A percentile compares a stretch with the other conserved stretches of the same genome.
phyloP scores from a whole-genome alignment of 2,888 invertebrate genomes.

The Myathropa florea region DNA sequence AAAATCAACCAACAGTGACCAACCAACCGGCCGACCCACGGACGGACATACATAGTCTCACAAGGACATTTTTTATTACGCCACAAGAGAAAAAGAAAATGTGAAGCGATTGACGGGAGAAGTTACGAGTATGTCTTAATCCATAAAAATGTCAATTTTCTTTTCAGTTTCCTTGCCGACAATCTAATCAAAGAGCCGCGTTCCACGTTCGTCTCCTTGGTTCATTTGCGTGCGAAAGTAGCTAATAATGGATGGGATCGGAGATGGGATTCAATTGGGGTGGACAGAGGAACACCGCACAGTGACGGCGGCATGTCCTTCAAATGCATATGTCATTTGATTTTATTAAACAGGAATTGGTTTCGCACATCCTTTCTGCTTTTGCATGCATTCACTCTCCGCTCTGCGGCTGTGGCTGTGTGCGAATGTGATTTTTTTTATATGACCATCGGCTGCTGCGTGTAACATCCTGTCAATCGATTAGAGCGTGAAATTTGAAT shows the following conservation, averaged over 20 bases:
- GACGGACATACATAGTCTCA: too few relatives aligned
- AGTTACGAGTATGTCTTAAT: background rate
- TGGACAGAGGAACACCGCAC: background rate
- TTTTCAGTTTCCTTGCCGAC: background rate
- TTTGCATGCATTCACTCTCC: background rate
- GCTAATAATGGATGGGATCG: background rate
- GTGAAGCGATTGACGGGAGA: background rate
- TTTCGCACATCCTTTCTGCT: conserved; percentile 2
- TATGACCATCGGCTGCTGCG: background rate
- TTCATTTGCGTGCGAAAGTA: background rate
- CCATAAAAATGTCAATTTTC: background rate
- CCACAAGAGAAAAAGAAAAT: background rate
- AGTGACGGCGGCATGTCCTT: background rate
- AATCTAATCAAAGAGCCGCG: background rate
- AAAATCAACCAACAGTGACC: conserved; percentile 33
- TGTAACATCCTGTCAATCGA: conserved; percentile 6
- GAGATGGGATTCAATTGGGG: background rate
- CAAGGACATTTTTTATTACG: conserved; percentile 6
- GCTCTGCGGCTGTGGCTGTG: background rate
- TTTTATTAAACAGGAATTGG: conserved; percentile 19
- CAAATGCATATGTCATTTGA: conserved; percentile 13
- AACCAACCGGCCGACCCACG: background rate
- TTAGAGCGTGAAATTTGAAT: conserved; percentile 29
- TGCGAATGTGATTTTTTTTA: background rate
- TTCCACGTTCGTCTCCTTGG: background rate